phyloP scores from a whole-genome alignment of 2,888 invertebrate genomes.

The Sphaerophoria rueppellii region DNA sequence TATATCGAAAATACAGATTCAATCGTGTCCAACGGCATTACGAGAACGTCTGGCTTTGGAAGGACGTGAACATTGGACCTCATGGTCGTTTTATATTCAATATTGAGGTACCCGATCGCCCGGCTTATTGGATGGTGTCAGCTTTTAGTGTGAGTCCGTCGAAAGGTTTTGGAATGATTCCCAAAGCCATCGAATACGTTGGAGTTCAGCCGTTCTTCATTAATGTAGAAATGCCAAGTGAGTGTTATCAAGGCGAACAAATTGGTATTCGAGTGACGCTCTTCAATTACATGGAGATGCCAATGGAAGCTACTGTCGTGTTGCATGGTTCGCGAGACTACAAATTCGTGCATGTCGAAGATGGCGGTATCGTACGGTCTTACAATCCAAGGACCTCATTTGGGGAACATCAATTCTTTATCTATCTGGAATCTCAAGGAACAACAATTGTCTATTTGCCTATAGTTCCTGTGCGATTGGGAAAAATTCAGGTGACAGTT shows the following conservation, averaged over 20 bases:
- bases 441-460: slow-evolving; percentile 94
- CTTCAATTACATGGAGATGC: slow-evolving; percentile 95
- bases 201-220: slow-evolving; percentile 97
- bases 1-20: slow-evolving; percentile 91
- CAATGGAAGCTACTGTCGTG: slow-evolving; percentile 94
- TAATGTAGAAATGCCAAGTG: slow-evolving; percentile 94
- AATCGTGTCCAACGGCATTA: slow-evolving; percentile 95
- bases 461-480: slow-evolving; percentile 91
- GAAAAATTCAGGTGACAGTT: slow-evolving; percentile 89
- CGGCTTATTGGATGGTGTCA: slow-evolving; percentile 96
- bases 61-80: slow-evolving; percentile 95
- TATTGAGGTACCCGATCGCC: slow-evolving; percentile 91
- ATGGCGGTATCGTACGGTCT: slow-evolving; percentile 92
- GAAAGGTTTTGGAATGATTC: slow-evolving; percentile 93
- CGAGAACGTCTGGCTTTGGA: slow-evolving; percentile 98
- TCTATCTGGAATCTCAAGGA: slow-evolving; percentile 91
- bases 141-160: slow-evolving; percentile 95
- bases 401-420: slow-evolving; percentile 97
- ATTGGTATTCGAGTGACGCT: slow-evolving; percentile 95
- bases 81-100: slow-evolving; percentile 95
- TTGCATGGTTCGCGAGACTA: slow-evolving; percentile 92
- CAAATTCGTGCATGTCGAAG: slow-evolving; percentile 95
- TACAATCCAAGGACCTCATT: slow-evolving; percentile 95
- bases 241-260: slow-evolving; percentile 95
- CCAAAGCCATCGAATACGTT: slow-evolving; percentile 91